Evolutionary conservation across 2,888 invertebrate genomes (phyloP), one percentile per base, ranked within the genome.

Genomic region (Ochropleura leucogaster): DNA sequence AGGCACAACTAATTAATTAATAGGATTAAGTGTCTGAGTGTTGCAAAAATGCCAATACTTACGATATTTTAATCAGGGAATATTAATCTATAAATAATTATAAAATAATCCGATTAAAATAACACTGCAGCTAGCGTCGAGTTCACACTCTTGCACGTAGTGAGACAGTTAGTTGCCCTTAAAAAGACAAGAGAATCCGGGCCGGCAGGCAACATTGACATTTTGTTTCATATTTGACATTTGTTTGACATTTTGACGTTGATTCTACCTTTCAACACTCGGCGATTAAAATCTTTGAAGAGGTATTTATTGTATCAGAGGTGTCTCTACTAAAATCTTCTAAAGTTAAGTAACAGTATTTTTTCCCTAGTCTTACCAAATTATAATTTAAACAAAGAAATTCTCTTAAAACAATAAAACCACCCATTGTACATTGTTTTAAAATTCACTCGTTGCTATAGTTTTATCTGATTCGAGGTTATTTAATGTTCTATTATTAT

Each of bases 381-480:
- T 57, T 51, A 62, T 46, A 30, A 30, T 30, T 30, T 40, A 46
- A 49, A 68, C 81, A 75, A 76, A 55, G 42, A 81, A 65, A 57
- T 42, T 55, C 9, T 14, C 44, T 47, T 40, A 20, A 0, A 62
- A 77, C 44, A 74, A 82, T 64, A 57, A 76, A 64, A 64, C 42
- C 20, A 9, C 18, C 63, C 51, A 81, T 77, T 77, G 77, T 82
- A 77, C 68, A 79, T 79, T 79, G 82, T 79, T 68, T 16, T 20
- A 64, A 68, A 82, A 40, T 68, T 77, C 55, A 59, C 42, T 18
- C 42, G 47, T 44, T 10, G n/a, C 47, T 47, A 68, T 57, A 53
- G 30, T 63, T 53, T 78, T 76, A 68, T 81, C 77, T 30, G 68
- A 76, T 82, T 30, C 40, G 10, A 16, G 16, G 18, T 59, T 63